phyloP scores from a whole-genome alignment of 2,888 invertebrate genomes.

The Rhagophthalmus giganteus region DNA sequence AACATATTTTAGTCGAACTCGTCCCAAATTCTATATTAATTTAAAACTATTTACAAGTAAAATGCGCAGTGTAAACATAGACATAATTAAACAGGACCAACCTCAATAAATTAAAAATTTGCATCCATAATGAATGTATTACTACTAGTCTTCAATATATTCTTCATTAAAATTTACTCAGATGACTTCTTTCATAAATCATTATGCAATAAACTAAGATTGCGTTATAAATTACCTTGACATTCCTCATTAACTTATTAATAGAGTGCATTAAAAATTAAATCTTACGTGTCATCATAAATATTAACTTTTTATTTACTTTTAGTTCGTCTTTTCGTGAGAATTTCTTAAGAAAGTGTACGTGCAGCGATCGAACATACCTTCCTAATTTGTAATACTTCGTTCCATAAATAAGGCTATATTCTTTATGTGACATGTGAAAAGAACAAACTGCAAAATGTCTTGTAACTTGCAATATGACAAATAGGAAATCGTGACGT shows the following conservation, averaged over 20 bases:
- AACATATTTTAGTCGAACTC: too few species aligned
- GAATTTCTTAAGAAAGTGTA: background rate
- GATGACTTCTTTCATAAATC: conserved; percentile 21
- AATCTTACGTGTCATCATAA: conserved; percentile 32
- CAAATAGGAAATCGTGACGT: conserved; percentile 21
- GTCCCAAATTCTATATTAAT: too few species aligned
- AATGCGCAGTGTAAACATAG: too few species aligned
- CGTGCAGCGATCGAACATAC: background rate
- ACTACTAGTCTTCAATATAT: too few species aligned
- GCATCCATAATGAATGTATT: too few species aligned
- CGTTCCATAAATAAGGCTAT: conserved; percentile 9
- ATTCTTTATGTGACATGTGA: conserved; percentile 11
- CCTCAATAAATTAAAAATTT: too few species aligned
- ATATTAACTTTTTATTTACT: conserved; percentile 32
- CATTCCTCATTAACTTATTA: conserved; percentile 35
- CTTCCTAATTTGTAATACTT: too few species aligned
- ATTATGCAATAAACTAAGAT: conserved; percentile 17
- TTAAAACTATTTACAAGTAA: too few species aligned
- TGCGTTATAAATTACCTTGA: conserved; percentile 34
- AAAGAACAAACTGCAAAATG: conserved; percentile 16
- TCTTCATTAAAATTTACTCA: too few species aligned
- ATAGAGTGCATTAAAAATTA: conserved; percentile 35
- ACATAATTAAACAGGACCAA: too few species aligned
- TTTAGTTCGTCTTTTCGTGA: conserved; percentile 7
- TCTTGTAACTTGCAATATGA: conserved; percentile 15